Percentiles rank a stretch among this genome's conserved stretches.
phyloP scores from a whole-genome alignment of 2,888 invertebrate species.

The Tribolium freemani region DNA sequence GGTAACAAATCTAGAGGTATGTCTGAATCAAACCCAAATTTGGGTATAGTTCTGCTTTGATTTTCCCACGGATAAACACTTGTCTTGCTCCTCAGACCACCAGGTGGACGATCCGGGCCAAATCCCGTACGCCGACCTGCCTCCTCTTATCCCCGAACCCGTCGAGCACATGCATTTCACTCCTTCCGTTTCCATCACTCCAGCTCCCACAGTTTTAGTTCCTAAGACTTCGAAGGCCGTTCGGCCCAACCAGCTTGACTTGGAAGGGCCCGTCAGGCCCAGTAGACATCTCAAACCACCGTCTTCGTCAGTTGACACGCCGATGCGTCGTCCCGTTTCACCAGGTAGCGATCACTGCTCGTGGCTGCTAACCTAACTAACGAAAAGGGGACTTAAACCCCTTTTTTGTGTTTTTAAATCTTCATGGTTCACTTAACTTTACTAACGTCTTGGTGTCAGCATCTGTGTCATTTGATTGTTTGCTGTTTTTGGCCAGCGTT shows the following conservation, averaged over 20 bases:
- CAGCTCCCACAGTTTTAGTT: slow-evolving; percentile 53
- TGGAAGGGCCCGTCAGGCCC: slow-evolving; percentile 64
- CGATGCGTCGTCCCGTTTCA: slow-evolving; percentile 55
- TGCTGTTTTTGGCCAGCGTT: slow-evolving; percentile 3
- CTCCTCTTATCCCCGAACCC: slow-evolving; percentile 70
- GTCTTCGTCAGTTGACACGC: slow-evolving; percentile 52
- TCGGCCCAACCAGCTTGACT: slow-evolving; percentile 64
- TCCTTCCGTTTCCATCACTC: slow-evolving; percentile 67
- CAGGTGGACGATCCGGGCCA: slow-evolving; percentile 38
- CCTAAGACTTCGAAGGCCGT: slow-evolving; percentile 53
- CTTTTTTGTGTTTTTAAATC: slow-evolving; percentile 25
- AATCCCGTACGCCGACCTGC: slow-evolving; percentile 63
- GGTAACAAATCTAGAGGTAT: slow-evolving; percentile 48
- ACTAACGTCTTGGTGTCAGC: slow-evolving; percentile 30
- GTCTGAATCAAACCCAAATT: background rate
- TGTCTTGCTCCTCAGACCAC: slow-evolving; percentile 35
- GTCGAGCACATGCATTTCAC: slow-evolving; percentile 69
- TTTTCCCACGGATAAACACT: background rate
- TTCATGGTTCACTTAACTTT: slow-evolving; percentile 27
- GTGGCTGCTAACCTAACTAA: slow-evolving; percentile 36
- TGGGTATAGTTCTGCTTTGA: background rate
- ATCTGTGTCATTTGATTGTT: slow-evolving; percentile 18
- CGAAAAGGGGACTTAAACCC: slow-evolving; percentile 1
- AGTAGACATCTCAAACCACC: slow-evolving; percentile 62
- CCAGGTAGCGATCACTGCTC: slow-evolving; percentile 56